Conservation (phyloP, 2,113 vertebrate species). For the Melanerpes formicivorus region DNA sequence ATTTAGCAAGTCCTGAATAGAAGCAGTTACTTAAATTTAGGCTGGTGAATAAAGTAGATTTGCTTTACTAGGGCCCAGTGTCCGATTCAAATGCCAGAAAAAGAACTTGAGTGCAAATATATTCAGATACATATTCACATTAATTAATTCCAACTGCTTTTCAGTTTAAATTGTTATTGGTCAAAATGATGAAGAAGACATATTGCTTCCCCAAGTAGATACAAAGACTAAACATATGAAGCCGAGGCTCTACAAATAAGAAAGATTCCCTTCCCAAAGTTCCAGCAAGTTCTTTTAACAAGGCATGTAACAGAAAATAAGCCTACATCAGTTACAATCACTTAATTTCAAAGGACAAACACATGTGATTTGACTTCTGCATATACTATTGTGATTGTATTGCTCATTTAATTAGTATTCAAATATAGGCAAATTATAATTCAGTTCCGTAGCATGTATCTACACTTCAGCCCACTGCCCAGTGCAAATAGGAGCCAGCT, state of each 20-base stretch:
- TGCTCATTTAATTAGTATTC: slow-evolving; percentile 29
- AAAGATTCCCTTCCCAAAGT: not conserved
- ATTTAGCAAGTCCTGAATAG: not conserved
- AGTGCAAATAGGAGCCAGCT: not conserved
- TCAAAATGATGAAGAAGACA: not conserved
- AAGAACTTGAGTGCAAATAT: not conserved
- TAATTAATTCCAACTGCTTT: not conserved
- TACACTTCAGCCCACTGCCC: not conserved
- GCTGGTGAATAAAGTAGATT: not conserved
- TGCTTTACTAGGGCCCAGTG: not conserved
- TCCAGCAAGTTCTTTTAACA: not conserved
- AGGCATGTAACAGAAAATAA: not conserved
- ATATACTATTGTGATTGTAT: not conserved
- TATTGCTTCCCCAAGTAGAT: not conserved
- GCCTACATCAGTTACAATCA: not conserved
- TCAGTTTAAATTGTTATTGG: not conserved
- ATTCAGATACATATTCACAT: not conserved
- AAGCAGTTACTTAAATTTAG: not conserved
- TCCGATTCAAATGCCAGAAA: not conserved
- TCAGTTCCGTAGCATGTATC: not conserved
- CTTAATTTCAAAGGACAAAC: not conserved
- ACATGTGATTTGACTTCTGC: not conserved
- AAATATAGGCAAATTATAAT: slow-evolving; percentile 23
- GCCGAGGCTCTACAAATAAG: not conserved
- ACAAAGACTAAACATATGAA: not conserved